These are phyloP conservation scores for Drosophila arawakana DNA, from an alignment of 1,140 invertebrate species.

Conservation along the genomic window DNA sequence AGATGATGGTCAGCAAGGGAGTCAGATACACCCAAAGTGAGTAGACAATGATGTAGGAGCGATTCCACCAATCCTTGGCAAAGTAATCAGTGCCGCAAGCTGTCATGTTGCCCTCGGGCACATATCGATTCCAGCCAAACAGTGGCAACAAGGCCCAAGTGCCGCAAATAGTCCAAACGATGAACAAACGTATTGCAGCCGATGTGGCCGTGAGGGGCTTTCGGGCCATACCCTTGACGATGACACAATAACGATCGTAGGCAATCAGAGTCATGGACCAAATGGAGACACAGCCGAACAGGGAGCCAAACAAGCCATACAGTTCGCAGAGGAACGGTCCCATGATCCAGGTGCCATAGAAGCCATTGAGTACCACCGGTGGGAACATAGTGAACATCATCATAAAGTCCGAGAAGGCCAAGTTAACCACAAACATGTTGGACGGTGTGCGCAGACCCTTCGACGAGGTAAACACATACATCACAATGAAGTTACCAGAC, in stretches of 20 bases:
- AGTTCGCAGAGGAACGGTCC: conserved; percentile 90
- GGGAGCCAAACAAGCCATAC: conserved; percentile 91
- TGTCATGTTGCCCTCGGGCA: conserved; percentile 92
- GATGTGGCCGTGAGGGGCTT: conserved; percentile 89
- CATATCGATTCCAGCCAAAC: conserved; percentile 93
- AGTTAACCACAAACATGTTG: conserved; percentile 92
- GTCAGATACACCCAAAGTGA: conserved; percentile 87
- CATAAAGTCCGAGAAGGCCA: conserved; percentile 91
- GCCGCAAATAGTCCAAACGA: conserved; percentile 89
- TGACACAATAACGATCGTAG: conserved; percentile 93
- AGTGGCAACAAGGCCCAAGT: conserved; percentile 90
- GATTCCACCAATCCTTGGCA: conserved; percentile 87
- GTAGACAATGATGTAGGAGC: conserved; percentile 88
- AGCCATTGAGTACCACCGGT: conserved; percentile 91
- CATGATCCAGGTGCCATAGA: conserved; percentile 91
- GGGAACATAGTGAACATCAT: conserved; percentile 93
- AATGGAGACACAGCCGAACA: conserved; percentile 92
- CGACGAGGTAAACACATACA: conserved; percentile 92
- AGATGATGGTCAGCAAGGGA: conserved; percentile 89
- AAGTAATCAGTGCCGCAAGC: conserved; percentile 93
- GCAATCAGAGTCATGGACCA: conserved; percentile 94
- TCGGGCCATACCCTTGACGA: conserved; percentile 91
- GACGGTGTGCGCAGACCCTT: conserved; percentile 91
- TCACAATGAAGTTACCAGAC: conserved; percentile 92
- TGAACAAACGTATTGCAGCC: conserved; percentile 88